A percentile compares a stretch with the other conserved stretches of the same genome.
Evolutionary conservation across 2,113 vertebrate genomes (phyloP).

Genomic region (Periophthalmodon schlosseri): DNA sequence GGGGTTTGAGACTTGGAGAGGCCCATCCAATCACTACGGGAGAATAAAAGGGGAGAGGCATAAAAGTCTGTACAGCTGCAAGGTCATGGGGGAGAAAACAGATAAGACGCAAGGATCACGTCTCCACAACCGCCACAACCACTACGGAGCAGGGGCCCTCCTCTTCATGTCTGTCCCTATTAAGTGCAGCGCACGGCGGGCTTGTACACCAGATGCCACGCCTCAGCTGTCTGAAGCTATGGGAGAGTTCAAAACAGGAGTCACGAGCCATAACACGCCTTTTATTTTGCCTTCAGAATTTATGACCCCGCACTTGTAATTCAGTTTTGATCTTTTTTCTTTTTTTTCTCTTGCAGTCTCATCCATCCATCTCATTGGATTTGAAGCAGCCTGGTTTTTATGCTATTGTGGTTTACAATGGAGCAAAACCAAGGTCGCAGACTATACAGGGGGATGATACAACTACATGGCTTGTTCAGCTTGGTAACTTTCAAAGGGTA

Average conservation of each 20-base stretch:
- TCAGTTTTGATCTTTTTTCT: conserved; percentile 17
- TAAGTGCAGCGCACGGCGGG: conserved; percentile 50
- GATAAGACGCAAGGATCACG: conserved; percentile 71
- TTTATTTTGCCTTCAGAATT: conserved; percentile 32
- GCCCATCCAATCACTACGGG: conserved; percentile 60
- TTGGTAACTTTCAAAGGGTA: not conserved
- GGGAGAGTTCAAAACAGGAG: conserved; percentile 13
- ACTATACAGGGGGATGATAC: not conserved
- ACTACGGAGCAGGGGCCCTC: conserved; percentile 32
- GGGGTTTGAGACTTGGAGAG: conserved; percentile 59
- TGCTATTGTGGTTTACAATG: not conserved
- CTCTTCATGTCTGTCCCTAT: conserved; percentile 62
- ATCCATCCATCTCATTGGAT: not conserved
- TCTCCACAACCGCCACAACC: conserved; percentile 25
- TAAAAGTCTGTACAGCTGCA: conserved; percentile 63
- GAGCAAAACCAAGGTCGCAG: not conserved
- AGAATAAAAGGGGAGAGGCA: conserved; percentile 61
- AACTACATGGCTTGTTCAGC: not conserved
- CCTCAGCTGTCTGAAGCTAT: conserved; percentile 47
- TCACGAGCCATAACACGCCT: conserved; percentile 12
- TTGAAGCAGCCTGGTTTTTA: conserved; percentile 12
- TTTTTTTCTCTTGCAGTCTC: conserved; percentile 7
- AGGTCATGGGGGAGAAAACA: conserved; percentile 64
- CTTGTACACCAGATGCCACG: conserved; percentile 27
- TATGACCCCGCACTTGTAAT: conserved; percentile 6